Base-by-base conservation (phyloP, 35 echinoderm and acorn worm species). In the Holothuria glaberrima region DNA sequence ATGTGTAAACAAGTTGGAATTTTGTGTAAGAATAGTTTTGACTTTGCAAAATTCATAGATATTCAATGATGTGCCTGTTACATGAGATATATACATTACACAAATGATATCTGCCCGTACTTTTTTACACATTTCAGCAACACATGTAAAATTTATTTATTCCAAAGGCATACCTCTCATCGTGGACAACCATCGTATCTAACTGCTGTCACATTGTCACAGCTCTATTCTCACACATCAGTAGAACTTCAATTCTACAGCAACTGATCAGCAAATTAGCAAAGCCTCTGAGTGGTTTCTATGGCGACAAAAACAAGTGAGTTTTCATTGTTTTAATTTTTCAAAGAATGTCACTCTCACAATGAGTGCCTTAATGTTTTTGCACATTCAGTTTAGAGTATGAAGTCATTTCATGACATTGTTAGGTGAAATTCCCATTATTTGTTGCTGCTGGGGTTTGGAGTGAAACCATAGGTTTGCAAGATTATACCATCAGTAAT, bases 201-300 rank as follows among this genome's bases (percentile, higher is more conserved):
- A 86, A 68, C 65, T 71, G 64, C 46, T 38, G 46, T 33, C 80
- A 86, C 48, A 74, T 67, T 29, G 64, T 91, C 38, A 91, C 78
- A 0, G 27, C 54, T 12, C 85, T 94, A 21, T 90, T 95, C 59
- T 77, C 80, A 36, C 91, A 95, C 71, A 67, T 95, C 44, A 80
- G 86, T 17, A 82, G 62, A 22, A 68, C 87, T 16, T 48, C 52
- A 19, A 58, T 92, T 12, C 67, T 95, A 14, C 30, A 63, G 21
- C 44, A 70, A 27, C 58, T 92, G 34, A 54, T 95, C 44, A 68
- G 80, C 1, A 92, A 90, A 82, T 35, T 95, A 1, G 80, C 58
- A 17, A 69, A 63, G 22, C 88, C 86, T 54, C 34, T 95, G 26
- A 79, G 86, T 21, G 59, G 62, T 58, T 92, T 95, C 90, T 95